Evolutionary conservation across 2,888 invertebrate genomes (phyloP).

Genomic region (Trissolcus japonicus): DNA sequence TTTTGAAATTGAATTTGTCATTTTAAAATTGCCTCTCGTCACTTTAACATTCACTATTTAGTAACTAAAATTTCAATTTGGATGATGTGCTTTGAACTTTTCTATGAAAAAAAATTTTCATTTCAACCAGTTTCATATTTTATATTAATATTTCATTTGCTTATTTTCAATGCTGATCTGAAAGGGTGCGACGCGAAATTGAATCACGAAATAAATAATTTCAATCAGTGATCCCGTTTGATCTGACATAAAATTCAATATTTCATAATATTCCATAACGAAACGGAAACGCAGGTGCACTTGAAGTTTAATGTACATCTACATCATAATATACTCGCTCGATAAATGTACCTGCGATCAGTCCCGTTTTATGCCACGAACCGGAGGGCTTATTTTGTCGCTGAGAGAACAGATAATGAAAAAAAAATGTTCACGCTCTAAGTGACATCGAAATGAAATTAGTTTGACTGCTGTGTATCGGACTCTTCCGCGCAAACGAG

Average conservation of each 20-base stretch:
- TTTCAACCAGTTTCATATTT: too few relatives aligned
- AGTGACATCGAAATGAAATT: conserved; percentile 44
- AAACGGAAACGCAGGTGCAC: conserved; percentile 40
- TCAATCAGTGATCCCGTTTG: conserved; percentile 22
- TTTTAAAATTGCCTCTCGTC: neutral
- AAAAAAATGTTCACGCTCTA: conserved; percentile 14
- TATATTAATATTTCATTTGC: too few relatives aligned
- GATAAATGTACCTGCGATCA: conserved; percentile 38
- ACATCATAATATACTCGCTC: conserved; percentile 32
- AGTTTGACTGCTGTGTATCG: conserved; percentile 43
- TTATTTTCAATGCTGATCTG: too few relatives aligned
- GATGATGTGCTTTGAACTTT: too few relatives aligned
- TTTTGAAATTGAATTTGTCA: neutral
- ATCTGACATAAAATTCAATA: conserved; percentile 41
- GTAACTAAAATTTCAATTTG: too few relatives aligned
- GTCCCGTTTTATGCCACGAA: conserved; percentile 23
- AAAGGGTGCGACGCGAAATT: neutral
- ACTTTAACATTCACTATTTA: too few relatives aligned
- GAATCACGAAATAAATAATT: conserved; percentile 20
- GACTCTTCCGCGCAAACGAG: conserved; percentile 46
- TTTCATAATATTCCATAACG: conserved; percentile 38
- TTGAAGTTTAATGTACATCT: conserved; percentile 37
- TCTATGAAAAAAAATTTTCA: too few relatives aligned
- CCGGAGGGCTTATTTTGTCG: conserved; percentile 28
- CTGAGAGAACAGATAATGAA: neutral